Percentiles rank a stretch among this genome's conserved stretches.
Conservation (phyloP, 2,888 invertebrate species). For the Sphaerophoria taeniata region DNA sequence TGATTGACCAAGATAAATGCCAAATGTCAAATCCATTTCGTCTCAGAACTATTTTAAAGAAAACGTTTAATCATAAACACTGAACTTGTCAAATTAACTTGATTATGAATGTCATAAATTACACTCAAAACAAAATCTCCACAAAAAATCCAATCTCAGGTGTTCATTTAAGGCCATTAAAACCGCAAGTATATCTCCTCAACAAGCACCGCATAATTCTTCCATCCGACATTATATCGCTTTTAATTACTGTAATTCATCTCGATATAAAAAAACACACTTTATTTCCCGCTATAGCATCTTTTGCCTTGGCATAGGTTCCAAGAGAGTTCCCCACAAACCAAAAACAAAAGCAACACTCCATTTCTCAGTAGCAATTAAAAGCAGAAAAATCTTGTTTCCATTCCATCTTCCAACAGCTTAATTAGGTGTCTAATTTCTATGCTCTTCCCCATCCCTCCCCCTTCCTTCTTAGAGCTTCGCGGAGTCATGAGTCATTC, state of each 20-base stretch:
- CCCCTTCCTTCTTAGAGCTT: not conserved
- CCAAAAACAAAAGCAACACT: not conserved
- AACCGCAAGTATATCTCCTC: not conserved
- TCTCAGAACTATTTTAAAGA: not conserved
- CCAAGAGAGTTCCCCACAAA: too few relatives aligned
- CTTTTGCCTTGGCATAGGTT: not conserved
- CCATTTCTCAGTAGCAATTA: conserved; percentile 60
- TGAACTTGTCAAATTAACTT: not conserved
- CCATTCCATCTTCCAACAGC: conserved; percentile 58
- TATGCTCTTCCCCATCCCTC: not conserved
- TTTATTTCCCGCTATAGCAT: conserved; percentile 28
- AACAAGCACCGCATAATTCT: not conserved
- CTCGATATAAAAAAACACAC: conserved; percentile 43
- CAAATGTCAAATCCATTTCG: too few relatives aligned
- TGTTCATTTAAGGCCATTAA: conserved; percentile 24
- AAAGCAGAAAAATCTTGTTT: conserved; percentile 61
- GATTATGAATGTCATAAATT: conserved; percentile 1
- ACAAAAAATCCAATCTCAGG: conserved; percentile 20
- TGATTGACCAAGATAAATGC: too few relatives aligned
- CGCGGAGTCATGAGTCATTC: not conserved
- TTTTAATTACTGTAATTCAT: conserved; percentile 57
- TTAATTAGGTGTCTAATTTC: conserved; percentile 71
- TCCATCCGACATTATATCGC: not conserved
- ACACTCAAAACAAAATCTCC: not conserved
- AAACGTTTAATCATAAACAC: not conserved